A percentile compares a stretch with the other conserved stretches of the same genome.
Evolutionary conservation across 1,140 invertebrate species (phyloP).

Genomic region (Sitodiplosis mosellana): DNA sequence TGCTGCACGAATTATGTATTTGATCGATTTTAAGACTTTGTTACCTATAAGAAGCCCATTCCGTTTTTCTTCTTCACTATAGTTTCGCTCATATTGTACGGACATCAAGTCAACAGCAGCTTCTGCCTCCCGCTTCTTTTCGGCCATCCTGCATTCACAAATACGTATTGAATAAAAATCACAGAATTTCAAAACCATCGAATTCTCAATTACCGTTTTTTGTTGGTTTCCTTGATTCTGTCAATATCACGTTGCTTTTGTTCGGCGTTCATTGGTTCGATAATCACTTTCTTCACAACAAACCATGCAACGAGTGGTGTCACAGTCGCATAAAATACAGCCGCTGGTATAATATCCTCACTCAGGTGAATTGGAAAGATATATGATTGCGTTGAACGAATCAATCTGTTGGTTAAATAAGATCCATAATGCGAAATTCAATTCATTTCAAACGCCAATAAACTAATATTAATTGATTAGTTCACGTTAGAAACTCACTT

Average conservation of each 20-base stretch:
- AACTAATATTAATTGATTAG: neutral
- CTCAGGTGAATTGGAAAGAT: conserved; percentile 78
- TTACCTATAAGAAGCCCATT: conserved; percentile 75
- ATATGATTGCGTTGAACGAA: conserved; percentile 73
- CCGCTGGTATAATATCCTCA: conserved; percentile 72
- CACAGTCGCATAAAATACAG: conserved; percentile 84
- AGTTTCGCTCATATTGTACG: conserved; percentile 56
- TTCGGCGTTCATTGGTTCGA: conserved; percentile 70
- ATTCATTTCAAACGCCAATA: neutral
- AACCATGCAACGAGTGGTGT: conserved; percentile 65
- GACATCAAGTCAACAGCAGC: conserved; percentile 77
- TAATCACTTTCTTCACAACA: conserved; percentile 63
- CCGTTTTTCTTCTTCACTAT: conserved; percentile 53
- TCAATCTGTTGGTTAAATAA: conserved; percentile 42
- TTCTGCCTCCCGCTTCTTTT: conserved; percentile 65
- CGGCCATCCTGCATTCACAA: conserved; percentile 35
- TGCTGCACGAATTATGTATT: too few species aligned
- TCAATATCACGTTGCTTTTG: conserved; percentile 56
- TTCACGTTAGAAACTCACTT: conserved; percentile 63
- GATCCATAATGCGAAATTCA: conserved; percentile 4
- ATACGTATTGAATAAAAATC: conserved; percentile 2
- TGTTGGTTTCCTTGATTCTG: conserved; percentile 53
- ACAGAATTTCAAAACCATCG: neutral
- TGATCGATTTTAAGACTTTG: too few species aligned
- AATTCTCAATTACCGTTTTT: conserved; percentile 31